These are phyloP conservation scores for Macrosiphum euphorbiae DNA, from an alignment of 2,888 invertebrate genomes.

Conservation along the genomic window DNA sequence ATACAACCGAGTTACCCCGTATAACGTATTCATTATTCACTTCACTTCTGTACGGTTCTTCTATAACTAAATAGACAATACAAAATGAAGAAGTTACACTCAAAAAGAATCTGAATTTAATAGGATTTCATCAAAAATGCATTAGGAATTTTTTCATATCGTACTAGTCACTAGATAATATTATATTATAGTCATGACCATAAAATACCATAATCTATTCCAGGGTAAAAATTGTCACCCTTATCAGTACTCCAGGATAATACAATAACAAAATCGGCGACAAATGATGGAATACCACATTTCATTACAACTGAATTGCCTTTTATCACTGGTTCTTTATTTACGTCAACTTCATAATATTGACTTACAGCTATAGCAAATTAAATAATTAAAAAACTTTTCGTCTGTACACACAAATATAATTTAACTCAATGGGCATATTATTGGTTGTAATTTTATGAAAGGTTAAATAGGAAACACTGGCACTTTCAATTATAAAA, in stretches of 20 bases:
- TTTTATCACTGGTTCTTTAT: constrained; percentile 90
- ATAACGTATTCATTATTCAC: constrained; percentile 93
- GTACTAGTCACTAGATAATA: constrained; percentile 19
- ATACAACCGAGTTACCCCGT: constrained; percentile 86
- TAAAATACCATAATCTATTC: constrained; percentile 68
- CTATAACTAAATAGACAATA: constrained; percentile 78
- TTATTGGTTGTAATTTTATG: background rate
- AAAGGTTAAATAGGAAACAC: constrained; percentile 33
- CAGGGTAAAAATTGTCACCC: constrained; percentile 79
- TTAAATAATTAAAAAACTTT: constrained; percentile 1
- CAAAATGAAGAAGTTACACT: background rate
- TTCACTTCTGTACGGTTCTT: constrained; percentile 90
- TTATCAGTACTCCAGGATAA: constrained; percentile 88
- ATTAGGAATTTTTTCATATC: constrained; percentile 29
- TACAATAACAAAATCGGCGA: constrained; percentile 90
- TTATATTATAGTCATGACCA: background rate
- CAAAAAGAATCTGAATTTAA: constrained; percentile 67
- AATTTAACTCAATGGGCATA: background rate
- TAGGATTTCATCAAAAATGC: constrained; percentile 9
- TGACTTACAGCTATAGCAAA: constrained; percentile 80
- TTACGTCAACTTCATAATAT: constrained; percentile 85
- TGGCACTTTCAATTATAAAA: background rate
- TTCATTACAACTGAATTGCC: constrained; percentile 90
- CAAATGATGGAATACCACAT: constrained; percentile 92
- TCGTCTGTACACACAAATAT: background rate